Percentiles rank a stretch among this genome's conserved stretches.
These are phyloP conservation scores for Uropetala carovei DNA, from an alignment of 2,888 invertebrate genomes.

Conservation along the genomic window DNA sequence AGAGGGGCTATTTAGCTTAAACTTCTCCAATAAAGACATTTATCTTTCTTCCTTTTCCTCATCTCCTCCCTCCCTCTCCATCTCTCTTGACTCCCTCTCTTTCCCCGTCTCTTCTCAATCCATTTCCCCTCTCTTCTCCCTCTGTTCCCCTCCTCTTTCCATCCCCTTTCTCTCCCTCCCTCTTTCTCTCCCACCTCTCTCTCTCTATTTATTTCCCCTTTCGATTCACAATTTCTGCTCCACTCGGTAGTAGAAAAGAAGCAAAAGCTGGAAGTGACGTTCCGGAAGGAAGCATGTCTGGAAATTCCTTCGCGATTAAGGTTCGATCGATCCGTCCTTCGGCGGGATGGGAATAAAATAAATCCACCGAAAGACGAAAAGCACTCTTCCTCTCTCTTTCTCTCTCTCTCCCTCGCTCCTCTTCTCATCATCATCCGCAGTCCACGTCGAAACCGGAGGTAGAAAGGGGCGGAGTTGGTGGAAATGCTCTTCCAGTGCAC, in stretches of 20 bases:
- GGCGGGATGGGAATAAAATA: neutral
- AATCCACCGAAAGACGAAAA: too few species aligned
- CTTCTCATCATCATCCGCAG: neutral
- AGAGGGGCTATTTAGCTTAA: too few species aligned
- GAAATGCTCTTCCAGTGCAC: neutral
- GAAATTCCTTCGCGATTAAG: neutral
- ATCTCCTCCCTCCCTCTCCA: too few species aligned
- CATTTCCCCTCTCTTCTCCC: too few species aligned
- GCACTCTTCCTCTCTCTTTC: neutral
- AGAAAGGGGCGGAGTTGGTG: neutral
- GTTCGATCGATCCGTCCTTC: neutral
- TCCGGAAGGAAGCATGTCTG: neutral
- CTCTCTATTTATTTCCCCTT: neutral
- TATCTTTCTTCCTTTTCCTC: too few species aligned
- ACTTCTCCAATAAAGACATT: too few species aligned
- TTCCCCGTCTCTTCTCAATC: too few species aligned
- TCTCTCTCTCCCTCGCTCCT: neutral
- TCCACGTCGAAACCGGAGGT: neutral
- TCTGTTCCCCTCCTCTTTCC: too few species aligned
- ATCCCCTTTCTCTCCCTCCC: neutral
- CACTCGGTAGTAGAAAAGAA: neutral
- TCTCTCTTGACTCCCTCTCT: too few species aligned
- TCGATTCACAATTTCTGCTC: neutral
- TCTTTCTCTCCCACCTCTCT: neutral
- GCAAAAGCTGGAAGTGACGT: neutral